phyloP scores from a whole-genome alignment of 2,113 vertebrate species.

The Phyllostomus discolor region DNA sequence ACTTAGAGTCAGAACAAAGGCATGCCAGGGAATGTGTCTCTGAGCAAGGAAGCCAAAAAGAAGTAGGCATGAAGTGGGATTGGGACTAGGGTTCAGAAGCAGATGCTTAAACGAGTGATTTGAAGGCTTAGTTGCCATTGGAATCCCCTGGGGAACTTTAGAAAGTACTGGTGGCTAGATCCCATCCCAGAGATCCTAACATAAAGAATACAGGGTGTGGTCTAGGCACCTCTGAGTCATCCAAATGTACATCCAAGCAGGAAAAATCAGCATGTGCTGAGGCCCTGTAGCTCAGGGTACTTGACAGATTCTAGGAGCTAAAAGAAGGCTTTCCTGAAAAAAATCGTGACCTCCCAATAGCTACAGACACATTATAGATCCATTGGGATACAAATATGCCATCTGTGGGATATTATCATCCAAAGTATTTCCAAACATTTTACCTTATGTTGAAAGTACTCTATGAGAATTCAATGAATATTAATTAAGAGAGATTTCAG shows the following conservation, averaged over 20 bases:
- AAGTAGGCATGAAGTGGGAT: background rate
- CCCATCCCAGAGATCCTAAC: background rate
- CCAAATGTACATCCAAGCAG: background rate
- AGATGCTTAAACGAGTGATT: background rate
- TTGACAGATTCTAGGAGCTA: background rate
- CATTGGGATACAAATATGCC: background rate
- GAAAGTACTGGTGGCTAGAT: background rate
- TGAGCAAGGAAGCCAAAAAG: background rate
- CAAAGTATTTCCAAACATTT: background rate
- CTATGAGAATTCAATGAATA: background rate
- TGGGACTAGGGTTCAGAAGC: background rate
- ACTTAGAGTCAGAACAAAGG: background rate
- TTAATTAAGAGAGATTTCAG: background rate
- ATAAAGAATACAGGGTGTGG: background rate
- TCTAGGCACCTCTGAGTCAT: background rate
- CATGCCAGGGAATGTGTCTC: background rate
- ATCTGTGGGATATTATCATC: background rate
- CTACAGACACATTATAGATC: background rate
- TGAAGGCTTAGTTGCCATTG: background rate
- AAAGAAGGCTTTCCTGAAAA: background rate
- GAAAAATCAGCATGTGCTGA: background rate
- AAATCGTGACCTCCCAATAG: background rate
- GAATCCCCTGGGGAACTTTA: background rate
- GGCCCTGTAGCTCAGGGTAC: background rate
- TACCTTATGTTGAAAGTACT: background rate